Conservation (phyloP, 2,888 invertebrate genomes). For the Acrobasis consociella region DNA sequence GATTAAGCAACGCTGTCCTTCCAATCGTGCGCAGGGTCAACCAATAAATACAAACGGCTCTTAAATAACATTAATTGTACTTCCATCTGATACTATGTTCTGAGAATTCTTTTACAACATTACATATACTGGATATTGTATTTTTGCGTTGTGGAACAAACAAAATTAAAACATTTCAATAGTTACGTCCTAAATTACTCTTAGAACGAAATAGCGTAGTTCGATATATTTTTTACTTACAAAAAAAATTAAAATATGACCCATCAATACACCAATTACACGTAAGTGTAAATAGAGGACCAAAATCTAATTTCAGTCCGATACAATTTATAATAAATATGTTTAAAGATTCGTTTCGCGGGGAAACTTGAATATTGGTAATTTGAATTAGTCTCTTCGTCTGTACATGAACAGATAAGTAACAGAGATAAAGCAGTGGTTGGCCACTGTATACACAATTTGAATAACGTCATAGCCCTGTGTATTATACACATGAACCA, state of each 20-base stretch:
- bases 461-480: no score
- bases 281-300: constrained; percentile 7
- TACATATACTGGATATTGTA: constrained; percentile 13
- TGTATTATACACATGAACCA: no score
- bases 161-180: not conserved
- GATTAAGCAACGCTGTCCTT: constrained; percentile 13
- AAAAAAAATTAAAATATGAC: constrained; percentile 14
- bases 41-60: constrained; percentile 7
- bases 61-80: constrained; percentile 19
- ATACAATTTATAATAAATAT: constrained; percentile 15
- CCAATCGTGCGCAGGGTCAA: constrained; percentile 12
- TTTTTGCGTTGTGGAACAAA: constrained; percentile 4
- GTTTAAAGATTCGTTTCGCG: constrained; percentile 8
- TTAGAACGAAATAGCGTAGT: constrained; percentile 17
- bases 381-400: not conserved
- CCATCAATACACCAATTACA: constrained; percentile 13
- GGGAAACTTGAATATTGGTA: constrained; percentile 2
- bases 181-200: constrained; percentile 15
- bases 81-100: constrained; percentile 19
- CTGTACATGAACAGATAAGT: constrained; percentile 14
- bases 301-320: constrained; percentile 14
- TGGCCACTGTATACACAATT: constrained; percentile 1
- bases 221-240: constrained; percentile 16
- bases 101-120: constrained; percentile 13
- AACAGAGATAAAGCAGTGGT: not conserved